Evolutionary conservation across 2,113 vertebrate species (phyloP).

Genomic region (Scolopax mira): DNA sequence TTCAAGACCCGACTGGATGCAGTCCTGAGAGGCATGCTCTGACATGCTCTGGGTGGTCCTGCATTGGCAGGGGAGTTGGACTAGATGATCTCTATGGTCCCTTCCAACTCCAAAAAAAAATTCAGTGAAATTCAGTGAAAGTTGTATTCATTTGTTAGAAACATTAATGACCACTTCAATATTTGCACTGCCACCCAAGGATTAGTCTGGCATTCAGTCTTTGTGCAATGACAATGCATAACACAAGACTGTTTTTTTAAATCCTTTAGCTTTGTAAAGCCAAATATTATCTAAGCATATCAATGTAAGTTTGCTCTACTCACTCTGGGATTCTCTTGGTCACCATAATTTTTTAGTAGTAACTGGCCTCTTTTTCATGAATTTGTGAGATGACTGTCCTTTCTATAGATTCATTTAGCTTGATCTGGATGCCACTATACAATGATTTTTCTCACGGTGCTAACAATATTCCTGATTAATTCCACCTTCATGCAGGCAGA

Average conservation of each 20-base stretch:
- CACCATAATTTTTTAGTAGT: not conserved
- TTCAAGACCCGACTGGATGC: too few relatives aligned
- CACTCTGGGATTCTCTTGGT: not conserved
- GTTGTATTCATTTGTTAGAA: not conserved
- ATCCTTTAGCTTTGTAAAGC: not conserved
- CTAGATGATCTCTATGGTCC: too few relatives aligned
- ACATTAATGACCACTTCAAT: not conserved
- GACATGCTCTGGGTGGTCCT: too few relatives aligned
- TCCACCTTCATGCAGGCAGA: not conserved
- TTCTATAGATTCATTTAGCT: not conserved
- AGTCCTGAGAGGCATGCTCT: too few relatives aligned
- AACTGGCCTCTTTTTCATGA: fast-evolving
- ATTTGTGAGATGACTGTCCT: not conserved
- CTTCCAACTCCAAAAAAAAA: too few relatives aligned
- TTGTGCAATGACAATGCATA: not conserved
- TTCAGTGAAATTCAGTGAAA: too few relatives aligned
- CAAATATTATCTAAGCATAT: not conserved
- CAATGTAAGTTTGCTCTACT: not conserved
- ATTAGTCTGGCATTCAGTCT: not conserved
- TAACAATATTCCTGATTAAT: not conserved
- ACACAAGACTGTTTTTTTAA: not conserved
- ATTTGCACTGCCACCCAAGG: not conserved
- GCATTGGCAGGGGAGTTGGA: too few relatives aligned
- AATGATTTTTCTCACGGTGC: not conserved
- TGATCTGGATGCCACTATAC: not conserved